Evolutionary conservation across 2,797 vertebrate genomes (phyloP), one percentile per base, ranked within the genome.

Genomic region (Catharus ustulatus): DNA sequence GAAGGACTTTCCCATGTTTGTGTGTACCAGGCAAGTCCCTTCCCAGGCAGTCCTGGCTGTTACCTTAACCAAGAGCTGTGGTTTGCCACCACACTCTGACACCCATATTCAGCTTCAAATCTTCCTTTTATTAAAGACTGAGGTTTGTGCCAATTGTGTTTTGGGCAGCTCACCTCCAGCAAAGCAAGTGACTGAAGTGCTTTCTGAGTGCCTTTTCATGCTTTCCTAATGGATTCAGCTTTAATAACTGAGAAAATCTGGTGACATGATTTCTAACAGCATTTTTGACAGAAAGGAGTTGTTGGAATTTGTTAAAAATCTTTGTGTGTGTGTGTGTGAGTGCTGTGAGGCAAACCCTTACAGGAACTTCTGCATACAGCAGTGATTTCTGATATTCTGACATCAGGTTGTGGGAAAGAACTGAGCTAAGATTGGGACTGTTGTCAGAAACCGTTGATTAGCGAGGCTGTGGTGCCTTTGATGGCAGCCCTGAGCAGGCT

Each of bases 251-350:
- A 46, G 23, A 26, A 42, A 43, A 55, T 6, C 34, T 36, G 8
- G 13, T 43, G 40, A 27, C 32, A 6, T 8, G 40, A 42, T 72
- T 78, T 72, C 67, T 63, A 49, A 19, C 48, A 68, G n/a, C n/a
- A 23, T 72, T 86, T 86, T 43, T 1, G 1, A 15, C 73, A 54
- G 63, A 24, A 46, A 54, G 52, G 38, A 67, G 18, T 4, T 30
- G 13, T 27, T 52, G 19, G 54, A 24, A n/a, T 71, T 67, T 7
- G 13, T 52, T 75, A 61, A 10, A 81, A 54, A 61, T 21, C 30
- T 14, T 32, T 13, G 1, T 0, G 0, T 48, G 64, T 46, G 45
- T 38, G 36, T 21, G 24, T 42, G 40, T n/a, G 17, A 86, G 40
- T 1, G 0, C 83, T 2, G 0, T 23, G 55, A 30, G 11, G 51